A percentile compares a stretch with the other conserved stretches of the same genome.
phyloP scores from a whole-genome alignment of 2,797 vertebrate species.

The Halcyon leucocephala region DNA sequence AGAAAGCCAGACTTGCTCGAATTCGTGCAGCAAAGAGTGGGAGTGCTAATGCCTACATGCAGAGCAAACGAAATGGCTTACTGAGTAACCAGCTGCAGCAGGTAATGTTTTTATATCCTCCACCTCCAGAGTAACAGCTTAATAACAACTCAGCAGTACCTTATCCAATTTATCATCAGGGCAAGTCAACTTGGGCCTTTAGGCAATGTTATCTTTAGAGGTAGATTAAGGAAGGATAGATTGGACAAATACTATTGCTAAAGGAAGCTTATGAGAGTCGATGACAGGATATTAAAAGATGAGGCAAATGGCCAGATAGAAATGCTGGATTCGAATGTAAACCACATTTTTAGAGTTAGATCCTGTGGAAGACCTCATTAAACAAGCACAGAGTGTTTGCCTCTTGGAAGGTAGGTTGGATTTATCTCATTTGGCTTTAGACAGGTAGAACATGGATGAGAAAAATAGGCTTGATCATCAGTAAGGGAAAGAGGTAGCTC shows the following conservation, averaged over 20 bases:
- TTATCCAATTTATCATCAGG: neutral
- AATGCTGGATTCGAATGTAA: neutral
- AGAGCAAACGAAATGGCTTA: constrained; percentile 96
- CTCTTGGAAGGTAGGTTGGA: neutral
- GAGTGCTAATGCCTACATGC: constrained; percentile 97
- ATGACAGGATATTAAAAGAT: neutral
- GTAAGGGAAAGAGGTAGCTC: neutral
- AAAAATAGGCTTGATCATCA: neutral
- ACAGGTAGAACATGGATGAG: neutral
- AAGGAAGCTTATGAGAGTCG: neutral
- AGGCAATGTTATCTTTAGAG: neutral
- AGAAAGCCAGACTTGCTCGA: constrained; percentile 97
- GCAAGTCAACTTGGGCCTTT: neutral
- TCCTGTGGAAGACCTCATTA: neutral
- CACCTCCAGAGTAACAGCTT: neutral
- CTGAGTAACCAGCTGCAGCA: constrained; percentile 89
- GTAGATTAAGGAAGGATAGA: neutral
- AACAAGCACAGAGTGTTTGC: neutral
- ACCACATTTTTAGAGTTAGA: neutral
- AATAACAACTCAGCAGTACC: neutral
- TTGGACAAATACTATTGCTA: neutral
- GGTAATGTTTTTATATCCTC: constrained; percentile 45
- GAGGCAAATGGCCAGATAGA: neutral
- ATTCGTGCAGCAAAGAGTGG: constrained; percentile 94
- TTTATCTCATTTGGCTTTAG: neutral